These are phyloP conservation scores for Liasis olivaceus DNA, from an alignment of 2,797 vertebrate genomes.

Conservation along the genomic window DNA sequence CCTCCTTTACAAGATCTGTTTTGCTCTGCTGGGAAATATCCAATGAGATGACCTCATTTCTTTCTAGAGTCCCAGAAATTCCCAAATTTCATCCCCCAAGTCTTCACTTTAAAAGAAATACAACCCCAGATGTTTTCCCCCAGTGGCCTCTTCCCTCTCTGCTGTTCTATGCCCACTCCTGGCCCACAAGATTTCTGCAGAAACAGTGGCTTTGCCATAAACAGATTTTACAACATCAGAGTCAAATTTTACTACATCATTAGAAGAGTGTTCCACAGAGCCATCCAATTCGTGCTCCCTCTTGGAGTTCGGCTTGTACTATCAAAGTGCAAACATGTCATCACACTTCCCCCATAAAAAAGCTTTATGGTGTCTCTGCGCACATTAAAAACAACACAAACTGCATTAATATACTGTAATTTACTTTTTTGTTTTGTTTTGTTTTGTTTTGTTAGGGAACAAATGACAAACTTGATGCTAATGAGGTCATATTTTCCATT, in stretches of 20 bases:
- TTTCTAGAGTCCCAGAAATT: not conserved
- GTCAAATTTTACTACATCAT: conserved; percentile 84
- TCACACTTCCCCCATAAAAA: conserved; percentile 79
- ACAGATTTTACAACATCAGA: conserved; percentile 85
- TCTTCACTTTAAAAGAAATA: conserved; percentile 6
- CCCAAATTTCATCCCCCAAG: not conserved
- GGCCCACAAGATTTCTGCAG: conserved; percentile 68
- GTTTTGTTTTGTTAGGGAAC: conserved; percentile 65
- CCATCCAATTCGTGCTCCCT: conserved; percentile 71
- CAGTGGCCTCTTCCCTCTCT: not conserved
- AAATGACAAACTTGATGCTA: conserved; percentile 77
- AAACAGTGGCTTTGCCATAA: conserved; percentile 78
- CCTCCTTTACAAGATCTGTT: not conserved
- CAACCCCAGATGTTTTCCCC: not conserved
- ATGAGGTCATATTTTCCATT: conserved; percentile 81
- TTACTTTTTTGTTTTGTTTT: conserved; percentile 66
- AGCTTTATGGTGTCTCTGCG: conserved; percentile 77
- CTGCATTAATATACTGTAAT: conserved; percentile 80
- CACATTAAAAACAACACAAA: conserved; percentile 78
- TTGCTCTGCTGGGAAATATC: not conserved
- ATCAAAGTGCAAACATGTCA: conserved; percentile 68
- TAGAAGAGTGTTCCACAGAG: conserved; percentile 73
- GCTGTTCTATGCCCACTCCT: conserved; percentile 32
- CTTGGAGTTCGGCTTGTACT: conserved; percentile 65
- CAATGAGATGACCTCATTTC: not conserved